Conservation (phyloP, 35 echinoderm and acorn worm genomes). For the Stichopus chloronotus region DNA sequence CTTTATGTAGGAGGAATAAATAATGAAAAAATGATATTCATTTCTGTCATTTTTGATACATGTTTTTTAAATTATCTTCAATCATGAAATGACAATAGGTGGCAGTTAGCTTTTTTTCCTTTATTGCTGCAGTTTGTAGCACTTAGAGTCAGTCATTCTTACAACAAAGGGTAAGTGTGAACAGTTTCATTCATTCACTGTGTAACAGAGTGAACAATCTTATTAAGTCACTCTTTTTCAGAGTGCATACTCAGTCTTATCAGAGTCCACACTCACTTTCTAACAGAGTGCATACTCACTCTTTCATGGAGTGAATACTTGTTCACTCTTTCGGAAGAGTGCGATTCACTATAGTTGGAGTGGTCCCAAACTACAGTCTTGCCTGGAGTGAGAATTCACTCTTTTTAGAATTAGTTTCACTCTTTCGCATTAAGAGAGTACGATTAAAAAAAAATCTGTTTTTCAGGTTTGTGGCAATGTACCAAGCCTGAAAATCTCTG, state of each 20-base stretch:
- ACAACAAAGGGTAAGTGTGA: neutral
- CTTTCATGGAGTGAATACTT: neutral
- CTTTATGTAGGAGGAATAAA: neutral
- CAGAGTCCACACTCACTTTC: neutral
- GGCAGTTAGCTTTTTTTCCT: neutral
- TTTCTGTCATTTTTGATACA: neutral
- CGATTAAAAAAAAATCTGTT: too few relatives aligned
- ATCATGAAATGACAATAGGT: neutral
- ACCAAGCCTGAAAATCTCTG: too few relatives aligned
- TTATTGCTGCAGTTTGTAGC: neutral
- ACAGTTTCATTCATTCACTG: conserved; percentile 12
- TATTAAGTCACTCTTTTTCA: conserved; percentile 1
- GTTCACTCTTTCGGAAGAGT: neutral
- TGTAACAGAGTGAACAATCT: too few relatives aligned
- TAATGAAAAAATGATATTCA: neutral
- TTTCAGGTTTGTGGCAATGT: too few relatives aligned
- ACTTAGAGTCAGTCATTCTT: neutral
- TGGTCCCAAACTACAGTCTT: conserved; percentile 7
- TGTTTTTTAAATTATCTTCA: neutral
- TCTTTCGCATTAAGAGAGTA: too few relatives aligned
- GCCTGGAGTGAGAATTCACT: neutral
- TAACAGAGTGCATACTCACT: neutral
- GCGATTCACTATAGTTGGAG: neutral
- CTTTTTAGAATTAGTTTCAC: too few relatives aligned
- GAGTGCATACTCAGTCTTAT: neutral